Conservation (phyloP, 2,113 vertebrate species). For the Prionailurus bengalensis region DNA sequence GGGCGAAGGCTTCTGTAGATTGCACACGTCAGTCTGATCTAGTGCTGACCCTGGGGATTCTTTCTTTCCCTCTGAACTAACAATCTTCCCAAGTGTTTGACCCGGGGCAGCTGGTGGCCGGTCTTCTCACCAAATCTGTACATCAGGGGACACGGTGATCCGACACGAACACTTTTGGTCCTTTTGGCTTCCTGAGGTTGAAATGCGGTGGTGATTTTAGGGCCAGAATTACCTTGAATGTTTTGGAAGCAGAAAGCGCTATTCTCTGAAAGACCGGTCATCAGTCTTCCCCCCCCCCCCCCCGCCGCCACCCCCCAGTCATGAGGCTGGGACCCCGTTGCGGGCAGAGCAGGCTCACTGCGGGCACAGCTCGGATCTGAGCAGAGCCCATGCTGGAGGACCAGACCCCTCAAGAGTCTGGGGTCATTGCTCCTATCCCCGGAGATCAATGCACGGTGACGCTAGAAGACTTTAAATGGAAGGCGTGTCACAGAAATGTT, state of each 20-base stretch:
- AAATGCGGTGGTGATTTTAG: not conserved
- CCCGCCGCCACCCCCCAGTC: accelerated
- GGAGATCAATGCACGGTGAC: not conserved
- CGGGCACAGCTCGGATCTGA: not conserved
- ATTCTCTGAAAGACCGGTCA: not conserved
- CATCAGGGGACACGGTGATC: not conserved
- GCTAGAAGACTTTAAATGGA: not conserved
- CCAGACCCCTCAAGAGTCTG: accelerated
- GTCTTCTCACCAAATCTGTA: not conserved
- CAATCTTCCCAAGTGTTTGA: not conserved
- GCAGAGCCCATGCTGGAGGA: not conserved
- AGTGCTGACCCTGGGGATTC: not conserved
- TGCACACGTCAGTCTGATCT: too few species aligned
- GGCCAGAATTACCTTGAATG: not conserved
- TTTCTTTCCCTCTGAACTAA: not conserved
- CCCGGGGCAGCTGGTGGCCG: not conserved
- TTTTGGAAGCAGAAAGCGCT: not conserved
- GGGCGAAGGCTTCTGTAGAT: not conserved
- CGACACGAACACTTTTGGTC: not conserved
- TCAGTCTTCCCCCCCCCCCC: accelerated
- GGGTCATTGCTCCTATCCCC: accelerated
- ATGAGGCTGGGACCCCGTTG: not conserved
- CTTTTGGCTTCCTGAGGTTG: not conserved
- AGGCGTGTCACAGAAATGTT: accelerated
- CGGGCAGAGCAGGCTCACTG: accelerated